These are phyloP conservation scores for Dione vanillae DNA, from an alignment of 2,888 invertebrate genomes.

Conservation along the genomic window DNA sequence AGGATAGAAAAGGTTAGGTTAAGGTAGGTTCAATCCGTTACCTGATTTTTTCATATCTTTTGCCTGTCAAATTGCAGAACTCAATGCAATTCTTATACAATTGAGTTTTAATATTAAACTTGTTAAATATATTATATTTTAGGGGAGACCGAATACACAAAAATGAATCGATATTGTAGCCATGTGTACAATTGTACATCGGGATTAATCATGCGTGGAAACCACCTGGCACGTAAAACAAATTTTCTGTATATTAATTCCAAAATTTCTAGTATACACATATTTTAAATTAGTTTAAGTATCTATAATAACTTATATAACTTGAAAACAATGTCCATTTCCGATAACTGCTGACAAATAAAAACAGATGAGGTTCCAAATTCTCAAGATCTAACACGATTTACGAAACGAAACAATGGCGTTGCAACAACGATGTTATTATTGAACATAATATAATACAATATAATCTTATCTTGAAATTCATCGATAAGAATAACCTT, in stretches of 20 bases:
- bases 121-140: neutral
- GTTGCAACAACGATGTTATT: conserved; percentile 53
- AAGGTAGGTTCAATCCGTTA: no score
- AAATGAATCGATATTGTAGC: neutral
- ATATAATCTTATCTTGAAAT: conserved; percentile 51
- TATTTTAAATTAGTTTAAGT: neutral
- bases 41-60: no score
- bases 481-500: conserved; percentile 56
- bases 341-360: conserved; percentile 14
- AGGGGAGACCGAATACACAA: neutral
- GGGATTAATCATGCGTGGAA: conserved; percentile 27
- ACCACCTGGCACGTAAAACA: conserved; percentile 27
- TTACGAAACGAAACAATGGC: conserved; percentile 46
- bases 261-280: neutral
- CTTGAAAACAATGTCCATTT: neutral
- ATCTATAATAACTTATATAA: neutral
- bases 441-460: conserved; percentile 32
- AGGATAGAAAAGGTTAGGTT: no score
- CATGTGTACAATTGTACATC: neutral
- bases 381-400: conserved; percentile 36
- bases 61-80: no score
- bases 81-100: neutral
- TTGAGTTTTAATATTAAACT: neutral
- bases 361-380: conserved; percentile 27
- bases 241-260: neutral